Evolutionary conservation across 2,888 invertebrate genomes (phyloP), one percentile per base, ranked within the genome.

Genomic region (Sinotaia quadrata): DNA sequence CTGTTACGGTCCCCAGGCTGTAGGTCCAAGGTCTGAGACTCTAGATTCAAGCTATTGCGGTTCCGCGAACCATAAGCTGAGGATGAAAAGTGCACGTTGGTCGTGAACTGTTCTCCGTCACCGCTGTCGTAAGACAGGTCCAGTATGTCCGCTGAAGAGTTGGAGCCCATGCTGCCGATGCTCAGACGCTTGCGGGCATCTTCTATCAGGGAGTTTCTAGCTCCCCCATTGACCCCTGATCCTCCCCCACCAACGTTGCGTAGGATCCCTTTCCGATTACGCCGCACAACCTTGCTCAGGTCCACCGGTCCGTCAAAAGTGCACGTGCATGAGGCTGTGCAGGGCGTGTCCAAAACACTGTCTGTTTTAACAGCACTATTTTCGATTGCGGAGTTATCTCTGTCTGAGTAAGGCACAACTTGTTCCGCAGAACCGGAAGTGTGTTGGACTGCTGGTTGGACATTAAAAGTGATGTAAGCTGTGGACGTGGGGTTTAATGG

Each of bases 71-170:
- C n/a, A 12, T 33, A 2, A 0, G 31, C 27, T 36, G 44, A 27
- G 36, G 36, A 18, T n/a, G n/a, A n/a, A 2, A n/a, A 4, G 21
- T 51, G 12, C 54, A 24, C 27, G 21, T 29, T 18, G 7, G 41
- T 41, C 21, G 66, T 27, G 49, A 67, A 73, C 49, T 76, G 76
- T 12, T 80, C 80, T 34, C 82, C 81, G 58, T 85, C 84, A 27
- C 77, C 76, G 66, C 85, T 85, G 69, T 87, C 86, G 57, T 85
- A 86, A 1, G 85, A 85, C 71, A 87, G 83, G 74, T 87, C 84
- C 21, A 87, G 76, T 68, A 86, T 80, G 70, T 87, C 87, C 27
- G 83, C 84, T 0, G 87, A 87, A 0, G 87, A 87, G 69, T 84
- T 85, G 12, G 87, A 87, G 12, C 85, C 81, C 21, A 78, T 74